A percentile compares a stretch with the other conserved stretches of the same genome.
Conservation (phyloP, 2,888 invertebrate genomes). For the Standfussiana lucernea region DNA sequence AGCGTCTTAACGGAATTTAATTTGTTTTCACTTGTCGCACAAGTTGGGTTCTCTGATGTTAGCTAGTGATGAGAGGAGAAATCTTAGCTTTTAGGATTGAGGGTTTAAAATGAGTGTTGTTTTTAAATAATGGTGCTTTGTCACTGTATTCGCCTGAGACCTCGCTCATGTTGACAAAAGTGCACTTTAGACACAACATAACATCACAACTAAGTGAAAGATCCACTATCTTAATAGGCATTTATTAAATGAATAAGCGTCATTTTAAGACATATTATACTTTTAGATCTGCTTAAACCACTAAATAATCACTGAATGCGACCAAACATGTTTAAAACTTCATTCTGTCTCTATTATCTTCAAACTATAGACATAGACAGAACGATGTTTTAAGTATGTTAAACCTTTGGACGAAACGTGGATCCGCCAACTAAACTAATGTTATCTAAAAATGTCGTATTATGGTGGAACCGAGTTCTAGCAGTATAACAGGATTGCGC, state of each 20-base stretch:
- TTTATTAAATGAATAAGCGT: neutral
- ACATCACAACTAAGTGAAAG: neutral
- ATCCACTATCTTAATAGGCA: neutral
- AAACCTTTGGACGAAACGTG: neutral
- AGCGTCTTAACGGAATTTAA: conserved; percentile 87
- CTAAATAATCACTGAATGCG: neutral
- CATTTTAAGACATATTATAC: neutral
- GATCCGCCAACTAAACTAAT: neutral
- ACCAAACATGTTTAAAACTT: neutral
- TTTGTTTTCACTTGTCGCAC: conserved; percentile 82
- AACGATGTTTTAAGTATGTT: neutral
- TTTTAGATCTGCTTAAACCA: neutral
- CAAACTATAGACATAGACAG: neutral
- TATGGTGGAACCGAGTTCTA: too few species aligned
- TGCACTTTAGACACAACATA: neutral
- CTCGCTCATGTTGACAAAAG: neutral
- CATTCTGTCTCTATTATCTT: neutral
- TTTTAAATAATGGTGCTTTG: neutral
- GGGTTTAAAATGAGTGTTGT: neutral
- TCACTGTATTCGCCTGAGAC: neutral
- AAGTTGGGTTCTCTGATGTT: conserved; percentile 62
- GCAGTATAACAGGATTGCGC: too few species aligned
- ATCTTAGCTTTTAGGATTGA: neutral
- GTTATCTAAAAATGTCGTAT: neutral
- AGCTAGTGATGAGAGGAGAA: conserved; percentile 17